Evolutionary conservation across 2,113 vertebrate genomes (phyloP).

Genomic region (Poeciliopsis turrubarensis): DNA sequence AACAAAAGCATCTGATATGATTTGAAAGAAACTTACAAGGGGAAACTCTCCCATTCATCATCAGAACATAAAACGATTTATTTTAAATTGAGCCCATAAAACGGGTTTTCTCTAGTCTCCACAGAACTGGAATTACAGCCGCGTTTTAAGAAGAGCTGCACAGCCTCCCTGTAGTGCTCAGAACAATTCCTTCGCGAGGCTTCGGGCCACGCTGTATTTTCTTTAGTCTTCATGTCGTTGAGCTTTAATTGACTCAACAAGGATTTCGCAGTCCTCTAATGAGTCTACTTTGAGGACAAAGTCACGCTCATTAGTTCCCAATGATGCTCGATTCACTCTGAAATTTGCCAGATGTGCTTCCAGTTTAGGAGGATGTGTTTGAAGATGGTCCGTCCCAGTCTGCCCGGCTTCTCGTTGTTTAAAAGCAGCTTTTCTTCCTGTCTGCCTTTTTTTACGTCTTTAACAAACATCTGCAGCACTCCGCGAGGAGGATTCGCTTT

Average conservation of each 20-base stretch:
- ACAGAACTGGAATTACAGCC: constrained; percentile 8
- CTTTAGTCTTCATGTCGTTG: constrained; percentile 50
- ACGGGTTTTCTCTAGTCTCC: constrained; percentile 16
- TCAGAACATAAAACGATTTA: constrained; percentile 5
- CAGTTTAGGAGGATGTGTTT: constrained; percentile 44
- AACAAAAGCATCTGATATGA: not conserved
- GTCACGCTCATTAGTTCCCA: constrained; percentile 68
- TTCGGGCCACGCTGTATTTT: constrained; percentile 36
- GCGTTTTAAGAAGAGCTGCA: constrained; percentile 22
- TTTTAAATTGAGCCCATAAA: constrained; percentile 41
- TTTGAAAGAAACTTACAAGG: not conserved
- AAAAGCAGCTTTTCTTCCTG: constrained; percentile 2
- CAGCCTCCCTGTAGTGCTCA: constrained; percentile 28
- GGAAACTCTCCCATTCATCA: not conserved
- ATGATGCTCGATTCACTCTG: constrained; percentile 61
- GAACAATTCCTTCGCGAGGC: constrained; percentile 33
- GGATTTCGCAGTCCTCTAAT: constrained; percentile 68
- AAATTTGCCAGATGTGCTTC: constrained; percentile 63
- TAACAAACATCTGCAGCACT: constrained; percentile 23
- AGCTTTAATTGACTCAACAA: constrained; percentile 72
- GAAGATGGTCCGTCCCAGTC: not conserved
- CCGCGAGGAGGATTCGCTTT: constrained; percentile 18
- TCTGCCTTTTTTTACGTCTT: not conserved
- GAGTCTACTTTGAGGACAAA: constrained; percentile 65
- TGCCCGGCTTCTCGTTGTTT: not conserved